A percentile compares a stretch with the other conserved stretches of the same genome.
Conservation (phyloP, 2,888 invertebrate genomes). For the Oxystoma pomonae region DNA sequence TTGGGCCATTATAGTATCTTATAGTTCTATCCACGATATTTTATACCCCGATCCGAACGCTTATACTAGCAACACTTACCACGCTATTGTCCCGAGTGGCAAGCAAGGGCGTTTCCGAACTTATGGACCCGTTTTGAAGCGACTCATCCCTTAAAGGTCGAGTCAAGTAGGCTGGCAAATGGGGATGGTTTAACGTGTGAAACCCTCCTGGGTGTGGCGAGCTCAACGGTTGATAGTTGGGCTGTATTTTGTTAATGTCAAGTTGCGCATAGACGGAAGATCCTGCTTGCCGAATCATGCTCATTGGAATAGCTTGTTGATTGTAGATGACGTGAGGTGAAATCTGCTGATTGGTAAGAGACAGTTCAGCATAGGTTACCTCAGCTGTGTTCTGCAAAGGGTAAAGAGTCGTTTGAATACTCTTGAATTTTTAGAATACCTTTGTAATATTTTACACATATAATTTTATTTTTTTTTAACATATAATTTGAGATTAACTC, state of each 20-base stretch:
- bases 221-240: conserved; percentile 40
- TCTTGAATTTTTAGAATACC: not conserved
- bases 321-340: conserved; percentile 45
- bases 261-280: conserved; percentile 56
- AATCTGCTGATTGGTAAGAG: conserved; percentile 46
- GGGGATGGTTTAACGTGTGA: conserved; percentile 44
- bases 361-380: conserved; percentile 56
- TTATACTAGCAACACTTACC: no score
- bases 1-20: no score
- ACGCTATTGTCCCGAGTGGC: conserved; percentile 42
- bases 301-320: conserved; percentile 46
- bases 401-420: not conserved
- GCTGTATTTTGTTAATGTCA: conserved; percentile 46
- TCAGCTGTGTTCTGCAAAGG: conserved; percentile 47
- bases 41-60: no score
- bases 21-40: no score
- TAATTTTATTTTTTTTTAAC: no score
- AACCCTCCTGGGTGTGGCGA: conserved; percentile 46
- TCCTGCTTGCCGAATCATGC: conserved; percentile 47
- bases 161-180: conserved; percentile 43
- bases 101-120: conserved; percentile 44
- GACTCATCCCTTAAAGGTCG: conserved; percentile 40
- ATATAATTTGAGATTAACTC: no score
- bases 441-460: no score
- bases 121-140: conserved; percentile 39